These are phyloP conservation scores for Crenuchus spilurus DNA, from an alignment of 2,797 vertebrate species.

Conservation along the genomic window DNA sequence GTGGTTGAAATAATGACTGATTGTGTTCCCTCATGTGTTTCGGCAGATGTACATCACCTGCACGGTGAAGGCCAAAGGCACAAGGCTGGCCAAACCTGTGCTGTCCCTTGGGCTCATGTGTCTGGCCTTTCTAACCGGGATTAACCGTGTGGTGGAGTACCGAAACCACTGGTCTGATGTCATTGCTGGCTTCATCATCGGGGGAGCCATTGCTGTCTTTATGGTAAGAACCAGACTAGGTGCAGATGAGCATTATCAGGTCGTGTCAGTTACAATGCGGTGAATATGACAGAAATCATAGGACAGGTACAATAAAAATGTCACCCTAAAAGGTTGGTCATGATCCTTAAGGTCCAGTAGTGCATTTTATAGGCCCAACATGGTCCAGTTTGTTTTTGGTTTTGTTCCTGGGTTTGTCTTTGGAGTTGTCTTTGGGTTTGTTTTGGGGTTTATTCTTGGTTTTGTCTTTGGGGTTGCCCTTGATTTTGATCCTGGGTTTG, in stretches of 20 bases:
- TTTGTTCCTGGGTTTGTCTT: too few species aligned
- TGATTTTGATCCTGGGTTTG: too few species aligned
- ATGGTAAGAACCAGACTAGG: constrained; percentile 30
- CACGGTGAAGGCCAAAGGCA: constrained; percentile 86
- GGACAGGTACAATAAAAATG: too few species aligned
- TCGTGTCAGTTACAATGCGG: too few species aligned
- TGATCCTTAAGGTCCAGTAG: too few species aligned
- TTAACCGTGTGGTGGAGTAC: constrained; percentile 94
- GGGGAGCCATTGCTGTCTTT: constrained; percentile 87
- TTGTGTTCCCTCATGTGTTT: constrained; percentile 37
- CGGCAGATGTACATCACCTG: constrained; percentile 89
- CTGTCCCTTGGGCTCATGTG: constrained; percentile 88
- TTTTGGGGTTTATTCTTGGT: too few species aligned
- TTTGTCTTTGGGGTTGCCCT: too few species aligned
- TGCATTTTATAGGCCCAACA: too few species aligned
- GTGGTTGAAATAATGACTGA: not conserved
- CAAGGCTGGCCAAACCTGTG: constrained; percentile 87
- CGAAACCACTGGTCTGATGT: constrained; percentile 94
- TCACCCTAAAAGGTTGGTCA: too few species aligned
- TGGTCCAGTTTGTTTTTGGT: too few species aligned
- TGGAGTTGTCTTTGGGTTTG: too few species aligned
- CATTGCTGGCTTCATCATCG: constrained; percentile 88
- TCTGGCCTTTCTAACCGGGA: constrained; percentile 88
- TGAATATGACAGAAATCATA: too few species aligned
- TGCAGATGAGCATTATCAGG: not conserved